Evolutionary conservation across 2,888 invertebrate genomes (phyloP), one percentile per base, ranked within the genome.

Genomic region (Mesorhabditis belari): DNA sequence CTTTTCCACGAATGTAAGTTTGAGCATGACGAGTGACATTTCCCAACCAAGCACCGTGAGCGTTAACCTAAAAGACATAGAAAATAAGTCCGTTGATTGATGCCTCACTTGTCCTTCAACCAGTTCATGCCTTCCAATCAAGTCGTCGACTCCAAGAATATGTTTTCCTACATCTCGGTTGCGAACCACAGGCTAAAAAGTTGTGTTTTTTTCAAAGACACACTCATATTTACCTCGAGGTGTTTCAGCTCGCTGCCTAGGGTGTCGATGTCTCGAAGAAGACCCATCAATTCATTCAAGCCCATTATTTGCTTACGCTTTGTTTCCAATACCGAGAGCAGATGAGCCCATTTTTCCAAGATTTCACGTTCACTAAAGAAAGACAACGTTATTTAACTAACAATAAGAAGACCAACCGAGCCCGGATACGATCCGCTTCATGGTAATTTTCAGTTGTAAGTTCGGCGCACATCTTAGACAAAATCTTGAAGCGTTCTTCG

Each of bases 391-490:
- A 12, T n/a, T 19, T 19, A 12, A 51, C 17, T 12, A 12, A 12
- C 19, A 12, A 51, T n/a, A 21, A 26, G 26, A 6, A 25, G 26
- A 54, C 5, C 24, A 25, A 25, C 24, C 21, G 79, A 49, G 79
- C 76, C 57, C 85, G 83, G 2, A 96, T 91, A 0, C 88, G 86
- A 64, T 90, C 91, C 25, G 90, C 87, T 44, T 90, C 90, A 81
- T 93, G 90, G 83, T 94, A 98, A 71, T 90, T 89, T 84, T 95
- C 95, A 35, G 87, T 86, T 26, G 90, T 89, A 58, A 98, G 85
- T 81, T 96, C 94, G 56, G 89, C 88, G 2, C 92, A 91, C 91
- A 98, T 92, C 58, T 89, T 89, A 0, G 90, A 90, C 53, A 98
- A 85, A 82, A 93, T 91, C 74, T 91, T 89, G 81, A 96, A 94